Evolutionary conservation across 2,888 invertebrate species (phyloP).

Genomic region (Macrophya annulata): DNA sequence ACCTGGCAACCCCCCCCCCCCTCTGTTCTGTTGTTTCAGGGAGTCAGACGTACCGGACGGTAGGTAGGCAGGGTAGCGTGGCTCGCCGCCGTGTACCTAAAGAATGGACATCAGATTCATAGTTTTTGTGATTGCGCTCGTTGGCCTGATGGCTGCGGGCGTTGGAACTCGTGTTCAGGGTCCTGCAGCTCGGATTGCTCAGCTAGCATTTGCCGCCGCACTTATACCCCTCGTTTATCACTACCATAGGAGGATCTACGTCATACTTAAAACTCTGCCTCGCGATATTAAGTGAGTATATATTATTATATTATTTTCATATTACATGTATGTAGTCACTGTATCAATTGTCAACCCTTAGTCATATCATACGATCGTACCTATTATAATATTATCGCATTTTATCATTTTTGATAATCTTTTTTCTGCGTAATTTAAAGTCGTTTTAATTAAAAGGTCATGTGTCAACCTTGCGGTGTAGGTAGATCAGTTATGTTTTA

Average conservation of each 20-base stretch:
- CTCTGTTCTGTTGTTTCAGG: constrained; percentile 5
- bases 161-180: constrained; percentile 70
- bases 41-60: background rate
- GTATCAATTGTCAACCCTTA: background rate
- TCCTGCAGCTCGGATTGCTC: constrained; percentile 70
- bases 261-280: constrained; percentile 74
- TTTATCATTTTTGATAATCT: background rate
- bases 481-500: no score
- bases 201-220: constrained; percentile 70
- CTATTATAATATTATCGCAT: background rate
- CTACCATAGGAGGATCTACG: constrained; percentile 74
- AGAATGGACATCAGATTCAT: constrained; percentile 75
- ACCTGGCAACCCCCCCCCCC: constrained; percentile 48
- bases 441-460: no score
- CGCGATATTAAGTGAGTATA: constrained; percentile 74
- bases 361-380: background rate
- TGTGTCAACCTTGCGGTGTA: no score
- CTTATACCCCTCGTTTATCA: constrained; percentile 72
- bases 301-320: background rate
- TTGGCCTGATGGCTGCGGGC: constrained; percentile 73
- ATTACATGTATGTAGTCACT: background rate
- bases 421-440: no score
- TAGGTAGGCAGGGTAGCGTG: constrained; percentile 31
- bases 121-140: constrained; percentile 71
- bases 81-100: constrained; percentile 44